Conservation (phyloP, 2,113 vertebrate species). For the Semicossyphus pulcher region DNA sequence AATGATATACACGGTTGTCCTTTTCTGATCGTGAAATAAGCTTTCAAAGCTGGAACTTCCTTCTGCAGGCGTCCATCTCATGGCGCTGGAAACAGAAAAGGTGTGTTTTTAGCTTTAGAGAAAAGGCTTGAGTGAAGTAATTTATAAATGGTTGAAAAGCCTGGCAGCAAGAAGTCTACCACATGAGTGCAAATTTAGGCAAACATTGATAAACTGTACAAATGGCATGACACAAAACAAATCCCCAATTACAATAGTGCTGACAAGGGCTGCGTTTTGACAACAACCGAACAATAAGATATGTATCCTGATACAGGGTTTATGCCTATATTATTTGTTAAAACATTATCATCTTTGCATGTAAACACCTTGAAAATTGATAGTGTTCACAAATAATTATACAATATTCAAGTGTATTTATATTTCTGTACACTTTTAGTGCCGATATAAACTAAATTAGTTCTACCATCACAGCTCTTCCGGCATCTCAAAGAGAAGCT, state of each 20-base stretch:
- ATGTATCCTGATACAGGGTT: too few relatives aligned
- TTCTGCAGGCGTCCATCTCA: constrained; percentile 95
- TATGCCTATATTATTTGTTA: too few relatives aligned
- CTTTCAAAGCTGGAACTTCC: constrained; percentile 94
- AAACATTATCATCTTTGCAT: too few relatives aligned
- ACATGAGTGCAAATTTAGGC: not conserved
- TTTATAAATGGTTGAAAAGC: not conserved
- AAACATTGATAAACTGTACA: not conserved
- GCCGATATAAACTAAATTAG: not conserved
- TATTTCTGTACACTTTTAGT: too few relatives aligned
- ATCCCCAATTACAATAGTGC: too few relatives aligned
- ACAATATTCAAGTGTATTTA: too few relatives aligned
- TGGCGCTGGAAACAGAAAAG: constrained; percentile 88
- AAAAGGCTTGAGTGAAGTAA: not conserved
- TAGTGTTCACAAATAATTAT: too few relatives aligned
- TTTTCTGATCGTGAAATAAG: not conserved
- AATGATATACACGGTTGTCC: not conserved
- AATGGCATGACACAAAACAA: not conserved
- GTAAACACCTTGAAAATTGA: too few relatives aligned
- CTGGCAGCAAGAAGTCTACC: not conserved
- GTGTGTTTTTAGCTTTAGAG: not conserved
- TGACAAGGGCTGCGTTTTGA: too few relatives aligned
- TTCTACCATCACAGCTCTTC: not conserved
- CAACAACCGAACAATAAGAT: too few relatives aligned
- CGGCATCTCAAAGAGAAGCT: not conserved